These are phyloP conservation scores for Protosalanx chinensis DNA, from an alignment of 2,797 vertebrate genomes.

Conservation along the genomic window DNA sequence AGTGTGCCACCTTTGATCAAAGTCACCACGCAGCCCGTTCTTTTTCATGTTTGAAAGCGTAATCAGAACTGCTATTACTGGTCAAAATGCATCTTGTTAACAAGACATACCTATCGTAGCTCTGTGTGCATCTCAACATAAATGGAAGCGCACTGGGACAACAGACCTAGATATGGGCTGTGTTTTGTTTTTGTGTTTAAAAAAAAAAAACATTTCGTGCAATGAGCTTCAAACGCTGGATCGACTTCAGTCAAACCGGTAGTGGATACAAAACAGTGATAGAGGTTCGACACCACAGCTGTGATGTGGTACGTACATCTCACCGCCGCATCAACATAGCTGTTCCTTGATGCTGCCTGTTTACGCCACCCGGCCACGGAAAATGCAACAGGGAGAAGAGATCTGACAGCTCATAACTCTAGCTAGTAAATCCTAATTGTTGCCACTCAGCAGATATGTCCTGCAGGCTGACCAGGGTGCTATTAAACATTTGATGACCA, in stretches of 20 bases:
- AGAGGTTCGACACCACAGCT: not conserved
- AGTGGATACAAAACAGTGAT: not conserved
- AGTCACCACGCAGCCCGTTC: not conserved
- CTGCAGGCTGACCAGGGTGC: not conserved
- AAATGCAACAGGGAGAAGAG: not conserved
- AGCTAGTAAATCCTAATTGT: conserved; percentile 7
- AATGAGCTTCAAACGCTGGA: not conserved
- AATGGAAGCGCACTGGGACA: too few species aligned
- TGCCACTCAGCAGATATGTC: conserved; percentile 8
- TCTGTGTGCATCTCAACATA: too few species aligned
- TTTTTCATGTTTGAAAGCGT: not conserved
- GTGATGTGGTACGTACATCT: not conserved
- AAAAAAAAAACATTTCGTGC: not conserved
- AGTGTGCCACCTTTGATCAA: conserved; percentile 2
- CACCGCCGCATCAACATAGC: not conserved
- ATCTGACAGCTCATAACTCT: not conserved
- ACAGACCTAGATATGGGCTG: too few species aligned
- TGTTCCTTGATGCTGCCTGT: not conserved
- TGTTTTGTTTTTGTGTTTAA: too few species aligned
- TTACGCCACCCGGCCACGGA: not conserved
- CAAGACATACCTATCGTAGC: too few species aligned
- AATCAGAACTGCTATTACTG: not conserved
- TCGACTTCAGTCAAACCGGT: not conserved
- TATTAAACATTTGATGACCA: conserved; percentile 12
- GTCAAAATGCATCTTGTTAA: too few species aligned